Evolutionary conservation across 2,113 vertebrate species (phyloP).

Genomic region (Sceloporus tristichus): DNA sequence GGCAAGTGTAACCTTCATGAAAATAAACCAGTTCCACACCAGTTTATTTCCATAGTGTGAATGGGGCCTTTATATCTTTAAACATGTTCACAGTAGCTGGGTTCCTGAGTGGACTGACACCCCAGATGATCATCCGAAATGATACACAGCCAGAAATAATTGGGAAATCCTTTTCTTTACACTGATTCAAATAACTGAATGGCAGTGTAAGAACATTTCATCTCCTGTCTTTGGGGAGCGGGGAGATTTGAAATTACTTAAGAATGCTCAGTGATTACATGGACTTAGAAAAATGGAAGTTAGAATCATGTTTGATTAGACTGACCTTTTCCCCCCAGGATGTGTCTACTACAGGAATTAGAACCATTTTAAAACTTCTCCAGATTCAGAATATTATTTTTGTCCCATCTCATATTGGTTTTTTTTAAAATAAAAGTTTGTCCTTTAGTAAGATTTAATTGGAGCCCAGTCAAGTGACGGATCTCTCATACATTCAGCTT

Average conservation of each 20-base stretch:
- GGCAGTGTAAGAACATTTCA: not conserved
- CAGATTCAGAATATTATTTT: not conserved
- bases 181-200: not conserved
- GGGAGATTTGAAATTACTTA: not conserved
- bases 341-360: too few species aligned
- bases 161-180: not conserved
- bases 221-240: not conserved
- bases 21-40: too few species aligned
- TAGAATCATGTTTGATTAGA: not conserved
- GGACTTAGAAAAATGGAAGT: not conserved
- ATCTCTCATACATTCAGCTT: not conserved
- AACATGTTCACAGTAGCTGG: too few species aligned
- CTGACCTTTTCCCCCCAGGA: too few species aligned
- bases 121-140: not conserved
- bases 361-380: not conserved
- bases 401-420: not conserved
- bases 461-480: not conserved
- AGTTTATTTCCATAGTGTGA: too few species aligned
- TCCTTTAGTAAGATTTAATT: not conserved
- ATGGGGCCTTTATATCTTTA: too few species aligned
- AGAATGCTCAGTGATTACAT: not conserved
- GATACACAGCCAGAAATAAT: not conserved
- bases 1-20: too few species aligned
- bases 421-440: not conserved
- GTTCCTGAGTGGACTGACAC: too few species aligned